A percentile compares a stretch with the other conserved stretches of the same genome.
Evolutionary conservation across 1,140 invertebrate species (phyloP).

Genomic region (Linepithema humile): DNA sequence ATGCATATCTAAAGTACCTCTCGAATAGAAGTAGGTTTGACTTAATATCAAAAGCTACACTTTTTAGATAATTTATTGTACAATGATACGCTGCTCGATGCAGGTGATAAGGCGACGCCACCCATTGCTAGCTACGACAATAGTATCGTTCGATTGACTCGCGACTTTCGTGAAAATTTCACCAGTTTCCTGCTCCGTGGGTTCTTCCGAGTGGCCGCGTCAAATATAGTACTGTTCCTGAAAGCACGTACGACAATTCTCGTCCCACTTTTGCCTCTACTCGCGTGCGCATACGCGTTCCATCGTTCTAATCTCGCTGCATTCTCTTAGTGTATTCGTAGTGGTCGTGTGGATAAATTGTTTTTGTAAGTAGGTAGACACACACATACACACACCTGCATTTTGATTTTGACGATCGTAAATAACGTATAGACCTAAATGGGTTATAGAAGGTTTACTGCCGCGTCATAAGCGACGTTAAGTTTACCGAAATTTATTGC

Average conservation of each 20-base stretch:
- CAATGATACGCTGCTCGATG: neutral
- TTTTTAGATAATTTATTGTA: conserved; percentile 8
- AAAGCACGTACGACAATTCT: conserved; percentile 58
- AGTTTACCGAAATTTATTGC: neutral
- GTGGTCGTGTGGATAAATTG: too few relatives aligned
- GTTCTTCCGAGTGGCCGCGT: conserved; percentile 35
- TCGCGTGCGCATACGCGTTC: conserved; percentile 8
- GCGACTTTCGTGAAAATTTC: conserved; percentile 60
- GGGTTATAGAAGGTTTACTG: neutral
- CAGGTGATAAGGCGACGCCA: neutral
- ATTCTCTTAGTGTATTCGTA: conserved; percentile 2
- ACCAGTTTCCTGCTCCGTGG: conserved; percentile 13
- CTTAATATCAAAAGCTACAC: neutral
- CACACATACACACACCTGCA: neutral
- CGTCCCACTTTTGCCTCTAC: conserved; percentile 66
- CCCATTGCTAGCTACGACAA: neutral
- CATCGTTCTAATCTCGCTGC: neutral
- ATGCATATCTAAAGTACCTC: neutral
- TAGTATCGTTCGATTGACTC: neutral
- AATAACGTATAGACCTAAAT: neutral
- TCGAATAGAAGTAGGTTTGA: neutral
- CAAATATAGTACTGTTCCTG: conserved; percentile 68
- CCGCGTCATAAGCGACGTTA: neutral
- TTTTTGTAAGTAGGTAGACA: too few relatives aligned
- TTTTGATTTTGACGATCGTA: neutral